Conservation (phyloP, 2,797 vertebrate species). For the Graptemys geographica region DNA sequence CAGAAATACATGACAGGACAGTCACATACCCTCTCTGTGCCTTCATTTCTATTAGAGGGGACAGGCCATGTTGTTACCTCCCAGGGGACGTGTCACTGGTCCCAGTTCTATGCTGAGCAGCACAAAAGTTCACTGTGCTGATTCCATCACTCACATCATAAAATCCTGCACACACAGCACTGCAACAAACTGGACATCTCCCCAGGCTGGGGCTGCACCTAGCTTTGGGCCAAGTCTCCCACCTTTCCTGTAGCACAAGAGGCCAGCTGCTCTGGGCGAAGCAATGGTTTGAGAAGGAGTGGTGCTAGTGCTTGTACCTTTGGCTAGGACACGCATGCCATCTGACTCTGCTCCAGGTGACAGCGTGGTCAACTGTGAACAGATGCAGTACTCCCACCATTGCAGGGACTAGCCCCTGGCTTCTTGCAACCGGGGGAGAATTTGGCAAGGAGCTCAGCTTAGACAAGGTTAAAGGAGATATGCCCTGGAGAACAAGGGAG, state of each 20-base stretch:
- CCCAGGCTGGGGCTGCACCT: rapidly evolving
- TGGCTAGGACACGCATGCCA: constrained; percentile 25
- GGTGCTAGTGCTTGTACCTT: neutral
- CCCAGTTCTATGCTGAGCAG: too few species aligned
- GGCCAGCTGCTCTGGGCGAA: neutral
- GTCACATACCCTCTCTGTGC: too few species aligned
- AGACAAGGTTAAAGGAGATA: neutral
- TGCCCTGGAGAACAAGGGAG: neutral
- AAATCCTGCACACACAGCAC: too few species aligned
- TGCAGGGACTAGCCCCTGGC: neutral
- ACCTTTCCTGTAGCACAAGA: neutral
- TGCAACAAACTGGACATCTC: too few species aligned
- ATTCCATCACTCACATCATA: too few species aligned
- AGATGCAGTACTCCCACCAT: constrained; percentile 16
- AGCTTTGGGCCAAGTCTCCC: neutral
- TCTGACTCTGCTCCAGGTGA: constrained; percentile 38
- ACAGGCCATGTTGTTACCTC: too few species aligned
- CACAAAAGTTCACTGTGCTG: too few species aligned
- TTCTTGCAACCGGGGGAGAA: neutral
- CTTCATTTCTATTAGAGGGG: too few species aligned
- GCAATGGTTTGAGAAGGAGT: neutral
- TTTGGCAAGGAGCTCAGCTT: neutral
- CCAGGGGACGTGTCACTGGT: too few species aligned
- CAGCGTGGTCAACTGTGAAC: neutral
- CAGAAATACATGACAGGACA: too few species aligned